Conservation (phyloP, 1,140 invertebrate species). For the Aricia agestis region DNA sequence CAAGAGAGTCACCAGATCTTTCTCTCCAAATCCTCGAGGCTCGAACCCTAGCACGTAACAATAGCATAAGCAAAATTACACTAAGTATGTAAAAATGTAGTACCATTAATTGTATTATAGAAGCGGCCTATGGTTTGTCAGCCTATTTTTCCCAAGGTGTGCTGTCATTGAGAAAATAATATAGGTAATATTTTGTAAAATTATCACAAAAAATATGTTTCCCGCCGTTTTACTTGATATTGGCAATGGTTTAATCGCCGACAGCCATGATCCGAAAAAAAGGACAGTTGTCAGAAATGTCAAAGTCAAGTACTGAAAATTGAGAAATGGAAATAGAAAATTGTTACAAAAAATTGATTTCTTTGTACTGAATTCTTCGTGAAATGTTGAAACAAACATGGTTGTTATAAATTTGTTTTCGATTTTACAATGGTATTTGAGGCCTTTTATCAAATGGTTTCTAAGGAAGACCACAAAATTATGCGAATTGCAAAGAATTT, state of each 20-base stretch:
- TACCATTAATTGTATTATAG: too few species aligned
- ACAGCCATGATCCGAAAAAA: neutral
- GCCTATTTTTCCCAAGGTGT: too few species aligned
- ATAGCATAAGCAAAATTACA: too few species aligned
- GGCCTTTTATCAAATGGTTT: constrained; percentile 92
- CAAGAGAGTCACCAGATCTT: too few species aligned
- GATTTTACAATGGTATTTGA: constrained; percentile 80
- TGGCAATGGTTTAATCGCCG: neutral
- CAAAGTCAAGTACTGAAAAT: neutral
- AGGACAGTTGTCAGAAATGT: neutral
- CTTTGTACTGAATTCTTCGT: neutral
- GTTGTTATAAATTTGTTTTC: constrained; percentile 75
- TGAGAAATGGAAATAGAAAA: constrained; percentile 9
- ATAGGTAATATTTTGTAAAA: too few species aligned
- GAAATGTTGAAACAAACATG: constrained; percentile 11
- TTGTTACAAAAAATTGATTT: neutral
- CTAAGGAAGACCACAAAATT: constrained; percentile 88
- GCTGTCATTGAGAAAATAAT: too few species aligned
- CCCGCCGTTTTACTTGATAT: too few species aligned
- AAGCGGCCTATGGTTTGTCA: too few species aligned
- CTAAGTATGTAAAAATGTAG: too few species aligned
- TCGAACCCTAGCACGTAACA: too few species aligned
- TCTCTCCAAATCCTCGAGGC: too few species aligned
- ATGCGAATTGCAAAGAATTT: constrained; percentile 94
- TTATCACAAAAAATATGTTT: constrained; percentile 20